Base-by-base conservation (phyloP, 2,888 invertebrate genomes). In the Pyrochroa serraticornis region DNA sequence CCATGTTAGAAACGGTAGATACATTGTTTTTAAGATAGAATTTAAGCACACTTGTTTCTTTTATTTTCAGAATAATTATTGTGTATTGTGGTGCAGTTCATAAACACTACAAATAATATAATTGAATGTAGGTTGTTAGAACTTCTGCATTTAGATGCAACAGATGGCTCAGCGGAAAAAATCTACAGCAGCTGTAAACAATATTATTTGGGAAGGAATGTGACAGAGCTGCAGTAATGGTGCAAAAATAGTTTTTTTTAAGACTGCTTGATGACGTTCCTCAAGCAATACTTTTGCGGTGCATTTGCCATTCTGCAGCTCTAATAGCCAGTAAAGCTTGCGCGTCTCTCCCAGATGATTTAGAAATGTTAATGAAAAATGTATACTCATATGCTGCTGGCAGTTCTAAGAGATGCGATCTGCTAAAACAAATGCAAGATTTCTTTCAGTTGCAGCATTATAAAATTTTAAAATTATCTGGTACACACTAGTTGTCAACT, bases 41-140 rank as follows among this genome's bases (percentile, higher is more conserved):
- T n/a, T n/a, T n/a, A n/a, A n/a, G n/a, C n/a, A n/a, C n/a, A n/a
- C n/a, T n/a, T n/a, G n/a, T n/a, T n/a, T n/a, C n/a, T n/a, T n/a
- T n/a, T n/a, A n/a, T n/a, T n/a, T n/a, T n/a, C n/a, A n/a, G n/a
- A n/a, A n/a, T n/a, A 41, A 41, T 6, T 41, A 12, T 41, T 41
- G 12, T 14, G 13, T 13, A 12, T 41, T 12, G 22, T 41, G 7
- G 41, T 13, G 6, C 41, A 41, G 14, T 13, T 7, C n/a, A n/a
- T 41, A 7, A 41, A 41, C 14, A 12, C 41, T 6, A n/a, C n/a
- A 22, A 41, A 7, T 12, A n/a, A 13, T 22, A n/a, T n/a, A 12
- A 12, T 41, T 13, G 41, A 41, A 41, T 41, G 41, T 22, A 41
- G 41, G 14, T 41, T 41, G 13, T 12, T 41, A 12, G 41, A 41